Base-by-base conservation (phyloP, 2,113 vertebrate genomes). In the Plectropomus leopardus region DNA sequence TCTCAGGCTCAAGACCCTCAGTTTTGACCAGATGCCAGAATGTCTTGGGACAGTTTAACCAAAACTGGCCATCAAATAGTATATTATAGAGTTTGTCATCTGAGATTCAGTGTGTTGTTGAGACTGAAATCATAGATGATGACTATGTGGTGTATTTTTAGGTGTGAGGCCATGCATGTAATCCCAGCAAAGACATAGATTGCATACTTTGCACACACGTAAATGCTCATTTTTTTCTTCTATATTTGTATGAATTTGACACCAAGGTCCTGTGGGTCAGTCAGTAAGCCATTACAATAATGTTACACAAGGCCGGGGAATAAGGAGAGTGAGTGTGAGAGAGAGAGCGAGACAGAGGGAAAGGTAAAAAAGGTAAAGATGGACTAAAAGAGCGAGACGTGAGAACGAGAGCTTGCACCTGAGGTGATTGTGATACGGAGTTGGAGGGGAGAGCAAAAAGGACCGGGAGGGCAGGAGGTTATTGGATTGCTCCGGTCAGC, bases 401-500 rank as follows among this genome's bases (percentile, higher is more conserved):
- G 72, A 58, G 24, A 76, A n/a, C 2, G 14, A 53, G 59, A n/a
- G 58, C 24, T 74, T 44, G 61, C 58, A 76, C 36, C 63, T 14
- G 3, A 57, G 48, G 54, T 76, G 58, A 72, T 36, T 34, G 51
- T 72, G 80, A 78, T 59, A 28, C 51, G 10, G 34, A 70, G 51
- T 23, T 34, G 42, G 70, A 82, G 65, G 40, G 40, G 32, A 47
- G 55, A 57, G 68, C 8, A 26, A 75, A 54, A 55, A 74, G 32
- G 80, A 71, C 45, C 69, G 48, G 73, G 45, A 68, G 58, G 80
- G 82, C 80, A 71, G 67, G 47, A 69, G 83, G 83, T 85, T 76
- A 88, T 65, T 80, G 86, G 76, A 82, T 80, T 80, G 86, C 80
- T 81, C 76, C 64, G 76, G 86, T 90, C 85, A 73, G 76, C 72